A percentile compares a stretch with the other conserved stretches of the same genome.
Conservation (phyloP, 2,888 invertebrate genomes). For the Lathronympha strigana region DNA sequence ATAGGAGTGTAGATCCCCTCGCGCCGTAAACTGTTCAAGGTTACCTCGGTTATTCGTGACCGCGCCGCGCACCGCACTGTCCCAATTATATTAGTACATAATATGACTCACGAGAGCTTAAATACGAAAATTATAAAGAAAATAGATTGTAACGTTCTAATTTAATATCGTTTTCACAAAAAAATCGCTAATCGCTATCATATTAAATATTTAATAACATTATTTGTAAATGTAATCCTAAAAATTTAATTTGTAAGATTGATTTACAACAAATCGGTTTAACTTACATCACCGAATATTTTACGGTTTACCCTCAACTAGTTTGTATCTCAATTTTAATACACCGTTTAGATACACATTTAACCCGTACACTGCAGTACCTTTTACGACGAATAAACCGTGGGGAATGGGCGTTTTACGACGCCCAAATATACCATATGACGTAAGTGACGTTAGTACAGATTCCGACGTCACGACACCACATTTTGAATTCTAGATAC, state of each 20-base stretch:
- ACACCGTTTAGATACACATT: conserved; percentile 76
- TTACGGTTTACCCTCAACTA: conserved; percentile 79
- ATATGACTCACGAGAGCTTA: too few species aligned
- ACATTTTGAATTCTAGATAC: conserved; percentile 79
- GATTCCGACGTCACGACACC: conserved; percentile 80
- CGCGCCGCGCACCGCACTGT: too few species aligned
- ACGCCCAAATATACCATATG: conserved; percentile 51
- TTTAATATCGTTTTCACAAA: too few species aligned
- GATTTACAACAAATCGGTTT: conserved; percentile 4
- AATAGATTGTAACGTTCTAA: too few species aligned
- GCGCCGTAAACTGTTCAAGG: too few species aligned
- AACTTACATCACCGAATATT: conserved; percentile 55
- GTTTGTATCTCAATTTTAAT: conserved; percentile 82
- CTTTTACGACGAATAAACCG: conserved; percentile 78
- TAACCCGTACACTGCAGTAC: conserved; percentile 75
- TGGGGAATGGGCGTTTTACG: conserved; percentile 82
- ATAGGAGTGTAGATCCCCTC: too few species aligned
- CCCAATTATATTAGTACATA: too few species aligned
- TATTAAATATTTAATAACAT: too few species aligned
- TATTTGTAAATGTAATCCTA: background rate
- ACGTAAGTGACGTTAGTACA: conserved; percentile 56
- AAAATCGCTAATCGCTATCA: too few species aligned
- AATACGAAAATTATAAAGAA: too few species aligned
- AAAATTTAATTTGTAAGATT: background rate
- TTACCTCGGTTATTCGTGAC: too few species aligned